Evolutionary conservation across 2,113 vertebrate genomes (phyloP).

Genomic region (Stigmatopora nigra): DNA sequence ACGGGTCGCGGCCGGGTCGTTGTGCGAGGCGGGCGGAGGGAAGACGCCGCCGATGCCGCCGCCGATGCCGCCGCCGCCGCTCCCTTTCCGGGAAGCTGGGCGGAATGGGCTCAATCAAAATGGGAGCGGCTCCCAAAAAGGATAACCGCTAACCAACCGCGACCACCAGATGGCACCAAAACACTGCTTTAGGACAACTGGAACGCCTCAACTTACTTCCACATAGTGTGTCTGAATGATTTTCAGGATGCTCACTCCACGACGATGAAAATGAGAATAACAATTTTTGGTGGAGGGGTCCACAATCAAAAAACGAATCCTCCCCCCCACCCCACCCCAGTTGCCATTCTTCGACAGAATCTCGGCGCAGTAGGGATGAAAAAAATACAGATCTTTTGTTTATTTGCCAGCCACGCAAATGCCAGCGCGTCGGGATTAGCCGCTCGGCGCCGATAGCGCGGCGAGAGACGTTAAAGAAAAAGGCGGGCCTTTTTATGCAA

Average conservation of each 20-base stretch:
- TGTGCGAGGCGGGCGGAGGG: constrained; percentile 6
- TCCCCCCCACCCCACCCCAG: too few species aligned
- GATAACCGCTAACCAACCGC: too few species aligned
- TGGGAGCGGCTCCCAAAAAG: too few species aligned
- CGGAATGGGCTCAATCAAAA: too few species aligned
- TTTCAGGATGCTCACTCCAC: too few species aligned
- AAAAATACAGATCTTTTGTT: constrained; percentile 72
- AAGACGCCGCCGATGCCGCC: too few species aligned
- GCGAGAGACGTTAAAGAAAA: constrained; percentile 64
- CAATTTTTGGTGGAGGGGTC: too few species aligned
- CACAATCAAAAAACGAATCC: too few species aligned
- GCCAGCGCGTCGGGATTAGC: constrained; percentile 32
- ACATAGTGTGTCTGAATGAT: neutral
- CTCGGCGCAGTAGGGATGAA: constrained; percentile 54
- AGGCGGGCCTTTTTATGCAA: constrained; percentile 67
- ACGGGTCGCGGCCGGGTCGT: constrained; percentile 57
- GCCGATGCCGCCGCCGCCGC: too few species aligned
- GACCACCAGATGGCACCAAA: neutral
- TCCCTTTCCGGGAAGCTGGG: too few species aligned
- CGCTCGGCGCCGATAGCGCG: constrained; percentile 19
- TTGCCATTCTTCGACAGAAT: too few species aligned
- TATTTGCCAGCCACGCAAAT: constrained; percentile 73
- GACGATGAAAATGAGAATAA: too few species aligned
- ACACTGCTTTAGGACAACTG: neutral
- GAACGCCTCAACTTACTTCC: neutral